Percentiles rank a stretch among this genome's conserved stretches.
These are phyloP conservation scores for Malacoctenus gilli DNA, from an alignment of 2,797 vertebrate species.

Conservation along the genomic window DNA sequence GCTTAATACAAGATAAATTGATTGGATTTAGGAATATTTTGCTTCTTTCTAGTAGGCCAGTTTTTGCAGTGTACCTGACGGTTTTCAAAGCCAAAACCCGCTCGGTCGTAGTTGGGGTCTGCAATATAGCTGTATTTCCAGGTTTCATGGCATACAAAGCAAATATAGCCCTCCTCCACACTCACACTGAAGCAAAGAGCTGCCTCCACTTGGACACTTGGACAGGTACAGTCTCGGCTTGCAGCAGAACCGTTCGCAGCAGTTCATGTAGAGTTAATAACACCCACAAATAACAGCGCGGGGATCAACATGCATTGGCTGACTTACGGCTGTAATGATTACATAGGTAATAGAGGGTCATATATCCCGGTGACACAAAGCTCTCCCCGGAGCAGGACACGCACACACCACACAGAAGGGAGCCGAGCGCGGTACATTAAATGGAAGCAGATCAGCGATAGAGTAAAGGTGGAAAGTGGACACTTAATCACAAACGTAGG, in stretches of 20 bases:
- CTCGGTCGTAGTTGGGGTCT: no score
- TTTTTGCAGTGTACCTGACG: no score
- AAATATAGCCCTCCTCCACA: no score
- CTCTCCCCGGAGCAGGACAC: constrained; percentile 21
- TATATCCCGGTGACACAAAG: constrained; percentile 35
- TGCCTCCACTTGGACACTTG: constrained; percentile 5
- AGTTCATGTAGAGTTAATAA: constrained; percentile 41
- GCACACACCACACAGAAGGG: constrained; percentile 22
- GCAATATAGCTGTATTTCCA: no score
- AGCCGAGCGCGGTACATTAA: constrained; percentile 39
- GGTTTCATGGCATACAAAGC: no score
- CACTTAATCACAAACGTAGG: constrained; percentile 59
- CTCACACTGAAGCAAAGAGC: constrained; percentile 7
- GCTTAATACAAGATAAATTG: no score
- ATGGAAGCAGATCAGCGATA: constrained; percentile 32
- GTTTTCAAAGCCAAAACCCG: no score
- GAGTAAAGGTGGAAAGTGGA: constrained; percentile 45
- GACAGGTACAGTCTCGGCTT: constrained; percentile 11
- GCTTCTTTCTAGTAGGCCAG: no score
- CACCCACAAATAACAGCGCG: constrained; percentile 16
- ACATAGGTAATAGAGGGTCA: constrained; percentile 28
- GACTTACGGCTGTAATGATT: constrained; percentile 59
- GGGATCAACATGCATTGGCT: constrained; percentile 29
- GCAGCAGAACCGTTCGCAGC: constrained; percentile 11
- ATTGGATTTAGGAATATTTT: no score